Conservation (phyloP, 2,888 invertebrate genomes). For the Drosophila subquinaria region DNA sequence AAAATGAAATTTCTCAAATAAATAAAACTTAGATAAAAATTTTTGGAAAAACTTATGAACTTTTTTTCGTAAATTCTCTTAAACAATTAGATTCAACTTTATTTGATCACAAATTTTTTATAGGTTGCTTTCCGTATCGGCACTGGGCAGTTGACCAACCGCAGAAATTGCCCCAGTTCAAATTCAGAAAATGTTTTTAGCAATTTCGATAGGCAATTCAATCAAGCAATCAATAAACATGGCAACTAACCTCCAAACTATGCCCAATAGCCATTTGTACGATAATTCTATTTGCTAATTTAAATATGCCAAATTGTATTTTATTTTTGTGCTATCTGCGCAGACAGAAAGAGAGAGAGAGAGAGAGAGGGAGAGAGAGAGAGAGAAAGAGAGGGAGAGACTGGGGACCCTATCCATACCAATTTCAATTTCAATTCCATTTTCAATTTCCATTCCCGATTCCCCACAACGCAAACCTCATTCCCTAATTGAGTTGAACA, state of each 20-base stretch:
- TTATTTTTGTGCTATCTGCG: constrained; percentile 34
- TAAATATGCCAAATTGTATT: constrained; percentile 78
- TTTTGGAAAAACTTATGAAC: too few relatives aligned
- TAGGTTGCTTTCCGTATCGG: not conserved
- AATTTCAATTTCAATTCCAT: constrained; percentile 7
- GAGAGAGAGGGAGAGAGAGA: not conserved
- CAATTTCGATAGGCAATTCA: constrained; percentile 64
- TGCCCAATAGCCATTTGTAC: constrained; percentile 50
- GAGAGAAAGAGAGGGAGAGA: not conserved
- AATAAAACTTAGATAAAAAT: too few relatives aligned
- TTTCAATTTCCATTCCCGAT: constrained; percentile 2
- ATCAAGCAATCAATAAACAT: constrained; percentile 80
- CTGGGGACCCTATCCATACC: not conserved
- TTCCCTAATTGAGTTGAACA: constrained; percentile 78
- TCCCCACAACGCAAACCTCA: constrained; percentile 3
- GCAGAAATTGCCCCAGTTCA: constrained; percentile 22
- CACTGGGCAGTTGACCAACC: not conserved
- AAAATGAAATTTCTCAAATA: not conserved
- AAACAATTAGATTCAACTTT: not conserved
- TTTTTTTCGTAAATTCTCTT: not conserved
- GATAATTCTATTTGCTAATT: constrained; percentile 80
- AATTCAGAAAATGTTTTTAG: constrained; percentile 26
- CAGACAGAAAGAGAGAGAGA: not conserved
- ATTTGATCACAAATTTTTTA: not conserved
- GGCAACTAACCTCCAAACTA: constrained; percentile 69